Evolutionary conservation across 2,113 vertebrate species (phyloP).

Genomic region (Xenotilapia flavipinnis): DNA sequence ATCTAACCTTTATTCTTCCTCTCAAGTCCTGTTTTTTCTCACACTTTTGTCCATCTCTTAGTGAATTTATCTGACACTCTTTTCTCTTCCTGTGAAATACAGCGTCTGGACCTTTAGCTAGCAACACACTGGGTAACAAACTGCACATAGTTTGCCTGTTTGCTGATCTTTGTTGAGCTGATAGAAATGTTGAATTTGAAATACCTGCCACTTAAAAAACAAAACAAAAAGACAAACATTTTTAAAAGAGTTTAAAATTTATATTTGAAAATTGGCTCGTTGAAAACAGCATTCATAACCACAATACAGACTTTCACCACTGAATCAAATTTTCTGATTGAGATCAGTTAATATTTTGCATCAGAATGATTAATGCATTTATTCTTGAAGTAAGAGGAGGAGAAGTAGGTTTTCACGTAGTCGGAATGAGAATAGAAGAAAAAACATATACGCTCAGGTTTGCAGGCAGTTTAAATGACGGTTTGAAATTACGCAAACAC

Average conservation of each 20-base stretch:
- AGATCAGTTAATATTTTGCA: neutral
- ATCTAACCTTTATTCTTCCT: neutral
- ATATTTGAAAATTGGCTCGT: neutral
- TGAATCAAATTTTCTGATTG: neutral
- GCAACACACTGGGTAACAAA: neutral
- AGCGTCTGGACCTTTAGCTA: neutral
- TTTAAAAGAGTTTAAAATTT: neutral
- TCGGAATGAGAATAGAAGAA: neutral
- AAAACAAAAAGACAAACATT: neutral
- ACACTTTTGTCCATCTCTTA: neutral
- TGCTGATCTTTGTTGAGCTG: neutral
- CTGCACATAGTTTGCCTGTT: neutral
- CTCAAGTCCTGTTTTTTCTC: neutral
- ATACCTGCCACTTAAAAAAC: neutral
- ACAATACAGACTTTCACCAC: neutral
- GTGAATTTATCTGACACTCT: neutral
- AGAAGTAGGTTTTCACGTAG: neutral
- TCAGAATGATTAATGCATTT: neutral
- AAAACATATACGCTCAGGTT: neutral
- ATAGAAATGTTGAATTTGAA: neutral
- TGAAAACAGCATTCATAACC: neutral
- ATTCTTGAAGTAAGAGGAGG: neutral
- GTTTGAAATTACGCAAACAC: neutral
- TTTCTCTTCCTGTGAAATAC: neutral
- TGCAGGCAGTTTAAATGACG: neutral